phyloP scores from a whole-genome alignment of 2,888 invertebrate genomes.

The Zaprionus lineosus region DNA sequence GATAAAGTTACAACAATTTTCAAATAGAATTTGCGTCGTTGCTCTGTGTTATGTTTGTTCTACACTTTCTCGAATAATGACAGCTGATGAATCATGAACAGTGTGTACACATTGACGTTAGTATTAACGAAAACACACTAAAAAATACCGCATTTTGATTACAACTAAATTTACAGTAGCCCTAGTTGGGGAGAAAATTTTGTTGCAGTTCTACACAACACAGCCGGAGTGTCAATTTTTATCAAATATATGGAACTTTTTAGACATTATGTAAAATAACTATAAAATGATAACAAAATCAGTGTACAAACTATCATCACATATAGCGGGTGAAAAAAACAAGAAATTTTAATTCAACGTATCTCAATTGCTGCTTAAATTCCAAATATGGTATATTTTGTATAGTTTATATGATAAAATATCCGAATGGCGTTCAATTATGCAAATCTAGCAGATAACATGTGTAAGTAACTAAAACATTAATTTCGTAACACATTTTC shows the following conservation, averaged over 20 bases:
- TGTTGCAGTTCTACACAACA: not conserved
- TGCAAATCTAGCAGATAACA: conserved; percentile 71
- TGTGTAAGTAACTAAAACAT: conserved; percentile 66
- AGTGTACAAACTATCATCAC: conserved; percentile 4
- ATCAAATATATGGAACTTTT: not conserved
- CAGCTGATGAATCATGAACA: conserved; percentile 69
- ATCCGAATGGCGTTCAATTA: conserved; percentile 75
- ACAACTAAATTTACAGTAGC: conserved; percentile 17
- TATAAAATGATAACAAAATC: conserved; percentile 30
- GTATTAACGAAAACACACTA: conserved; percentile 20
- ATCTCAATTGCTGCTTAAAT: too few species aligned
- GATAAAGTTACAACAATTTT: conserved; percentile 27
- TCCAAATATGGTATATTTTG: conserved; percentile 39
- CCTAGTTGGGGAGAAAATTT: conserved; percentile 19
- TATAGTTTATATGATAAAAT: conserved; percentile 13
- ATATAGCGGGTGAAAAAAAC: conserved; percentile 3
- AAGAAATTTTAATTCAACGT: conserved; percentile 12
- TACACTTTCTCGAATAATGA: conserved; percentile 46
- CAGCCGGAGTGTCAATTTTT: conserved; percentile 6
- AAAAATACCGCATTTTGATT: conserved; percentile 44
- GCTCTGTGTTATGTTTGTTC: conserved; percentile 48
- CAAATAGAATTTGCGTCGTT: conserved; percentile 32
- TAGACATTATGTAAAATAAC: conserved; percentile 1
- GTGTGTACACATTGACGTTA: conserved; percentile 34
- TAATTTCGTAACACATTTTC: not conserved